Base-by-base conservation (phyloP, 2,888 invertebrate genomes). In the Galeruca laticollis region DNA sequence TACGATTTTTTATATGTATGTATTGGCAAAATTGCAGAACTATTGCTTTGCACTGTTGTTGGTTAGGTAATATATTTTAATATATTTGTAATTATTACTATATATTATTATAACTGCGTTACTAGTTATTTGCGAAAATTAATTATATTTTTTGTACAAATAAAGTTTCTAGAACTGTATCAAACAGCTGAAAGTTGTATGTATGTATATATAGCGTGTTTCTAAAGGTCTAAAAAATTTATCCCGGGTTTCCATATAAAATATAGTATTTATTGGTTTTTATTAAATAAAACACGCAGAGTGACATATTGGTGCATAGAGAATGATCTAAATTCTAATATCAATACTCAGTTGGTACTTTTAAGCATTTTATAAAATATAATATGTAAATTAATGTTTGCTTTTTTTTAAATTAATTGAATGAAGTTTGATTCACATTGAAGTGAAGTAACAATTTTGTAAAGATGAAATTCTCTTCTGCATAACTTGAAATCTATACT, bases 31-130 rank as follows among this genome's bases (percentile, higher is more conserved):
- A 72, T 74, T 70, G 71, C 71, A 74, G 67, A 59, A 66, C 54
- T 71, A 70, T 73, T 72, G 74, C 73, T 74, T 74, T 82, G 83
- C 82, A 83, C 83, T 82, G 82, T 82, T 83, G 82, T 82, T 80
- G 82, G 81, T 81, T 82, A 81, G 77, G 77, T 82, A 82, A 82
- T 81, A 77, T 81, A 78, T 78, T 81, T 80, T 75, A 75, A 79
- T 80, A 81, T 81, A 80, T 80, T 81, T 80, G 79, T 78, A 75
- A 77, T 77, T 80, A 80, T 76, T 76, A 79, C 74, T 76, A 77
- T 68, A 68, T 71, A 71, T 68, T 68, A 70, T 70, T 77, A 76
- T 79, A 74, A 73, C 80, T 80, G 81, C 82, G 82, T 82, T 74
- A 78, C 79, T 79, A 78, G 76, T 80, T 79, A 75, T 79, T 79